A percentile compares a stretch with the other conserved stretches of the same genome.
phyloP scores from a whole-genome alignment of 1,140 invertebrate genomes.

The Scaptomyza pallida region DNA sequence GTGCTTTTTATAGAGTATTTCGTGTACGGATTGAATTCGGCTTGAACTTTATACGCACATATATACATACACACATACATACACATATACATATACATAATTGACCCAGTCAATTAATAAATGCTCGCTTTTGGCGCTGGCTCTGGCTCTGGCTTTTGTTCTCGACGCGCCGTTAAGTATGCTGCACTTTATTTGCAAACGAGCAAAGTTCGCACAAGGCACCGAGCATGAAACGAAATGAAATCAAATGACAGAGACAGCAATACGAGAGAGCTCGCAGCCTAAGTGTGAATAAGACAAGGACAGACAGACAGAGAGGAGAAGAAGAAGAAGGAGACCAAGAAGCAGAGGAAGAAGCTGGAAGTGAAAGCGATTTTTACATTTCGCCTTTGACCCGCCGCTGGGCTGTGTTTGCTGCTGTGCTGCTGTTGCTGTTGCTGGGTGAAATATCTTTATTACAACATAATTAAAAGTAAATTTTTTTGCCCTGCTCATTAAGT shows the following conservation, averaged over 20 bases:
- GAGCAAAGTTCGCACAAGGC: slow-evolving; percentile 31
- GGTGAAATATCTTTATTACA: slow-evolving; percentile 60
- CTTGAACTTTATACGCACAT: slow-evolving; percentile 1
- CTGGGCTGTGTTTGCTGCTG: neutral
- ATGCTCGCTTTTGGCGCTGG: slow-evolving; percentile 49
- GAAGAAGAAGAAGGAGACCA: neutral
- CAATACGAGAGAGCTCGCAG: neutral
- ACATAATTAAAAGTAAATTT: slow-evolving; percentile 65
- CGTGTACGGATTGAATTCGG: neutral
- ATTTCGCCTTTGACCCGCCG: slow-evolving; percentile 23
- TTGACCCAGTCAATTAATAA: slow-evolving; percentile 71
- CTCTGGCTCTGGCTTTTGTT: slow-evolving; percentile 33
- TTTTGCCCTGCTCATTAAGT: slow-evolving; percentile 61
- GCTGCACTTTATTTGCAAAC: slow-evolving; percentile 56
- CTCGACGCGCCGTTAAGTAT: slow-evolving; percentile 37
- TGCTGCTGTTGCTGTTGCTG: slow-evolving; percentile 5
- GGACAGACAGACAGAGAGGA: neutral
- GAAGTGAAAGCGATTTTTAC: slow-evolving; percentile 26
- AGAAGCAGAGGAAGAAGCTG: neutral
- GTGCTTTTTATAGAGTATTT: neutral
- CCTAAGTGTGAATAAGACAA: too few species aligned
- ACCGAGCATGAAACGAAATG: neutral
- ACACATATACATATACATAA: slow-evolving; percentile 38
- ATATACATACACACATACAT: slow-evolving; percentile 23
- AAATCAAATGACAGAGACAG: neutral